Base-by-base conservation (phyloP, 2,113 vertebrate genomes). In the Sylvilagus bachmani region DNA sequence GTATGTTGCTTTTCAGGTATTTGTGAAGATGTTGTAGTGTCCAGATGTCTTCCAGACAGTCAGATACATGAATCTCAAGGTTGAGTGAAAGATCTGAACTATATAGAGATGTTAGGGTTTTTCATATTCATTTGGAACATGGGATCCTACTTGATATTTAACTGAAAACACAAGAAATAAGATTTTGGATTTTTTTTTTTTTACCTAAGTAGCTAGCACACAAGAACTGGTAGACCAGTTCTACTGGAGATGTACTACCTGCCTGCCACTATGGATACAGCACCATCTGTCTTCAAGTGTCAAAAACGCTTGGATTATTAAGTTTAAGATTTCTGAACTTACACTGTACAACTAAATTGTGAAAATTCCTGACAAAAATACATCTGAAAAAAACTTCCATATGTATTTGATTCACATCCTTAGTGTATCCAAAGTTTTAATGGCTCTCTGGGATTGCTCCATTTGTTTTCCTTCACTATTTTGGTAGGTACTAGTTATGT, bases 91-190 rank as follows among this genome's bases (percentile, higher is more conserved):
- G 27, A 92, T 58, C 4, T 73, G 58, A 89, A 49, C 38, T 58
- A 89, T 64, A 83, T 55, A 55, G 70, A 70, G 51, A 77, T 78
- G 71, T 84, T 17, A n/a, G 14, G 25, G 29, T 82, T 44, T 89
- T 95, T 51, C 31, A 74, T 12, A 24, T 75, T 91, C 49, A 75
- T 2, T 49, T 80, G 31, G n/a, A 86, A 74, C 49, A 58, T 86
- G 29, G 36, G 33, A 25, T 33, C 53, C 27, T 36, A 67, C 49
- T 66, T 74, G 58, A 75, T 91, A 81, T 70, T 90, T 77, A 85
- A 74, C 58, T 93, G 36, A 90, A 90, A 67, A 21, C 55, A 61
- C n/a, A 55, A 11, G 83, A 92, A 84, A 66, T 80, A 44, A 36
- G 1, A 24, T 66, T 90, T 89, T 66, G 31, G 61, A 11, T 93